phyloP scores from a whole-genome alignment of 2,888 invertebrate species.

The Epistrophella euchroma region DNA sequence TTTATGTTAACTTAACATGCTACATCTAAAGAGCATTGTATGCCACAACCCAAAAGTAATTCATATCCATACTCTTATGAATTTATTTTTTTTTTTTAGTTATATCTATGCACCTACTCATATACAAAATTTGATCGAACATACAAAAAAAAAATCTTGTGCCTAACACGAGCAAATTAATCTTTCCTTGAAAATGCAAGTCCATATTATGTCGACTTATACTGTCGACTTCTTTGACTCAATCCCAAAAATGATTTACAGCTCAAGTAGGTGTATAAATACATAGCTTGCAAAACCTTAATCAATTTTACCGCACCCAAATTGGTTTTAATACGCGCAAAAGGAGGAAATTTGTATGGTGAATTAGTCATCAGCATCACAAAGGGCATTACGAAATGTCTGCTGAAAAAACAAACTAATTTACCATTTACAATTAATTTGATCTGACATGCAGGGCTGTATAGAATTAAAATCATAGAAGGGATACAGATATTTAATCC shows the following conservation, averaged over 20 bases:
- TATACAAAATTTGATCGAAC: too few species aligned
- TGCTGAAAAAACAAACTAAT: constrained; percentile 37
- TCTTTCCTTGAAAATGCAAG: constrained; percentile 13
- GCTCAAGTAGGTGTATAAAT: too few species aligned
- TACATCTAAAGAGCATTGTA: too few species aligned
- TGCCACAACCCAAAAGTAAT: too few species aligned
- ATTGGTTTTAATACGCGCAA: not conserved
- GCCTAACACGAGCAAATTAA: constrained; percentile 16
- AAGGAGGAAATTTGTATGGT: not conserved
- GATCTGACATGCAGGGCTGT: not conserved
- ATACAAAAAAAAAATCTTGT: not conserved
- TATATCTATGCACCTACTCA: too few species aligned
- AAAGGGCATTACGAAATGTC: not conserved
- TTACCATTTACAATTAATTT: constrained; percentile 61
- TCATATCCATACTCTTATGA: too few species aligned
- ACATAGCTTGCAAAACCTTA: constrained; percentile 63
- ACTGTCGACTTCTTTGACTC: constrained; percentile 8
- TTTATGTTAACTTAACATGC: too few species aligned
- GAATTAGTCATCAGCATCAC: not conserved
- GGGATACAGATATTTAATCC: constrained; percentile 50
- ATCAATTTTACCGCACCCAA: constrained; percentile 48
- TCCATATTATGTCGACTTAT: not conserved
- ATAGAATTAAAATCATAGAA: constrained; percentile 9
- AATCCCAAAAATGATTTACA: constrained; percentile 21
- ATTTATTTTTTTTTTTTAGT: too few species aligned